Percentiles rank a stretch among this genome's conserved stretches.
phyloP scores from a whole-genome alignment of 2,888 invertebrate genomes.

The Aleiodes alternator region DNA sequence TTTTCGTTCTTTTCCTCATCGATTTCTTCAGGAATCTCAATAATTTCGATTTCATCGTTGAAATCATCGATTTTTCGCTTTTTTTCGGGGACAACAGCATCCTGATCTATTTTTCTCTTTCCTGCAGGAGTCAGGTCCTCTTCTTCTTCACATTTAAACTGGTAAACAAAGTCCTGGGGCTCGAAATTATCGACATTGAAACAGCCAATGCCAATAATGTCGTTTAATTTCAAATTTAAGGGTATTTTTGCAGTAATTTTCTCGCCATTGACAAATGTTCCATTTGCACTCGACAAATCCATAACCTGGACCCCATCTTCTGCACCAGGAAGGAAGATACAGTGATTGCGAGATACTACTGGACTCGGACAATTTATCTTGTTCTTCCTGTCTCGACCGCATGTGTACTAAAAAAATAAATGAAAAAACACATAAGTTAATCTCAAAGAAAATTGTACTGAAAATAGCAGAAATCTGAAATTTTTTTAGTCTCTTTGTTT shows the following conservation, averaged over 20 bases:
- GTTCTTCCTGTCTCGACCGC: conserved; percentile 65
- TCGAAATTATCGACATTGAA: conserved; percentile 4
- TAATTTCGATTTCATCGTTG: not conserved
- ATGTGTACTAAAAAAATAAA: conserved; percentile 61
- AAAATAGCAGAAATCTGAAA: too few relatives aligned
- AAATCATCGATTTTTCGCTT: not conserved
- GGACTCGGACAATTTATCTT: conserved; percentile 62
- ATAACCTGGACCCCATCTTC: conserved; percentile 59
- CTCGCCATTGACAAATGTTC: conserved; percentile 77
- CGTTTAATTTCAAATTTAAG: conserved; percentile 73
- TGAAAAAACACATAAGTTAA: too few relatives aligned
- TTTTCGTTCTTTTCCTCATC: too few relatives aligned
- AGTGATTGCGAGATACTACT: conserved; percentile 66
- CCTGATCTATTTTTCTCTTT: not conserved
- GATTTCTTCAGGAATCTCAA: not conserved
- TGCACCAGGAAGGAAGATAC: conserved; percentile 57
- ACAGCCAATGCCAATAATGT: conserved; percentile 78
- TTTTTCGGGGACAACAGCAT: not conserved
- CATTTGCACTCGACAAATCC: conserved; percentile 78
- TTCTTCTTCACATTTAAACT: conserved; percentile 39
- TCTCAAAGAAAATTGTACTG: too few relatives aligned
- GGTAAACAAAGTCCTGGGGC: conserved; percentile 46
- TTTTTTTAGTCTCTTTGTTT: too few relatives aligned
- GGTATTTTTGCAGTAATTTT: conserved; percentile 73
- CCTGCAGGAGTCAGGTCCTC: not conserved